A percentile compares a stretch with the other conserved stretches of the same genome.
These are phyloP conservation scores for Callocephalon fimbriatum DNA, from an alignment of 2,113 vertebrate genomes.

Conservation along the genomic window DNA sequence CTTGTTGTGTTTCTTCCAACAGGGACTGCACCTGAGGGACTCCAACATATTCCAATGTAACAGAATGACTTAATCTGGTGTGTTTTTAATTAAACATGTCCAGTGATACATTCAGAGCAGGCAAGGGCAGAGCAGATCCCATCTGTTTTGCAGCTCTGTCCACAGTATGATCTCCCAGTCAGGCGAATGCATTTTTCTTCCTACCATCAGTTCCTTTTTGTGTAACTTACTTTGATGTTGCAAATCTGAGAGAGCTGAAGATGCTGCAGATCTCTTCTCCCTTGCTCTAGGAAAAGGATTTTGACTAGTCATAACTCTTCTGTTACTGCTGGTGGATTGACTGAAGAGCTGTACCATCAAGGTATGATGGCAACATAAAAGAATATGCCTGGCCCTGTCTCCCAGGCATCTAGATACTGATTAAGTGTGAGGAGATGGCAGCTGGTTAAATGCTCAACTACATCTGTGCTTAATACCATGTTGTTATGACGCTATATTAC, in stretches of 20 bases:
- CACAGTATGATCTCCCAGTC: neutral
- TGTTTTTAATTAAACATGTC: constrained; percentile 44
- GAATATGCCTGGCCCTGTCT: neutral
- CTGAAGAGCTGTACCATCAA: neutral
- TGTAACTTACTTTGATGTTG: neutral
- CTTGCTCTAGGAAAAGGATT: neutral
- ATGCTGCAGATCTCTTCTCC: neutral
- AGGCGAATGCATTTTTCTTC: neutral
- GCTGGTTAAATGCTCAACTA: neutral
- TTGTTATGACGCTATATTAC: accelerated
- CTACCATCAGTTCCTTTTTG: neutral
- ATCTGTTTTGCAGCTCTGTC: constrained; percentile 16
- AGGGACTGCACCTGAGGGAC: neutral
- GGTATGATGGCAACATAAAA: neutral
- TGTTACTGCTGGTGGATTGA: neutral
- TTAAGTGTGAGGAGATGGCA: neutral
- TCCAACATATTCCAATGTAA: neutral
- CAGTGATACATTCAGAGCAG: neutral
- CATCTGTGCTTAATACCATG: neutral
- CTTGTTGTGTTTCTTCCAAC: neutral
- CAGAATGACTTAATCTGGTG: constrained; percentile 47
- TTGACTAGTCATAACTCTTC: neutral
- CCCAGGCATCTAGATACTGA: neutral
- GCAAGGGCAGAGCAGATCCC: neutral
- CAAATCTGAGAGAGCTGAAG: neutral